Percentiles rank a stretch among this genome's conserved stretches.
These are phyloP conservation scores for Notarius quadriscutis DNA, from an alignment of 2,113 vertebrate genomes.

Conservation along the genomic window DNA sequence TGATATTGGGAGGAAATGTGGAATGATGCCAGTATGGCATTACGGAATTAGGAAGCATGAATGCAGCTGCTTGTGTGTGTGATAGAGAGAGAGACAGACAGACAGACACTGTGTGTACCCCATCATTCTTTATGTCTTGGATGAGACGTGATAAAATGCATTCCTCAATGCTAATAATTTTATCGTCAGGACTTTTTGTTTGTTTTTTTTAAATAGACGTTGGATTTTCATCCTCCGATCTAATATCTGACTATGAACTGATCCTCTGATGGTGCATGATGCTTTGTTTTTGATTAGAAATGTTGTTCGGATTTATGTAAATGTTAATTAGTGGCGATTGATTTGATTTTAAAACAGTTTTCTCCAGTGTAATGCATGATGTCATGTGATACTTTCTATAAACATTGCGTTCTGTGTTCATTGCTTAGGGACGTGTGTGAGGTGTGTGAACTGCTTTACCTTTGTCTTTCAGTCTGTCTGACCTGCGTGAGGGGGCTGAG, in stretches of 20 bases:
- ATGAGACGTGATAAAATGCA: too few species aligned
- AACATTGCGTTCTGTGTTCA: neutral
- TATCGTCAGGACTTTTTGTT: neutral
- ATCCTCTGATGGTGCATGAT: neutral
- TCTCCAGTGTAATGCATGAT: neutral
- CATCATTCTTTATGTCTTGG: too few species aligned
- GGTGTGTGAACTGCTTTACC: neutral
- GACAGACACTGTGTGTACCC: too few species aligned
- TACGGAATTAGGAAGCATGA: neutral
- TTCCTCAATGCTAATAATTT: neutral
- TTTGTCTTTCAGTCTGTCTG: constrained; percentile 67
- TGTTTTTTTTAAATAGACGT: neutral
- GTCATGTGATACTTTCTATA: neutral
- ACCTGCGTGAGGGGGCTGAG: constrained; percentile 75
- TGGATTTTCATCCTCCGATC: neutral
- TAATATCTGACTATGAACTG: neutral
- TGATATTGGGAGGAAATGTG: neutral
- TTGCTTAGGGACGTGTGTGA: neutral
- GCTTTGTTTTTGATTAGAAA: neutral
- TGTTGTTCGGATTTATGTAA: neutral
- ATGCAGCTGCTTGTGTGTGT: neutral
- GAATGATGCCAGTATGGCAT: neutral
- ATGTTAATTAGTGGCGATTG: neutral
- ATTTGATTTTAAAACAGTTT: neutral
- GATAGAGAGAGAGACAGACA: too few species aligned